Evolutionary conservation across 2,888 invertebrate genomes (phyloP), one percentile per base, ranked within the genome.

Genomic region (Myopa testacea): DNA sequence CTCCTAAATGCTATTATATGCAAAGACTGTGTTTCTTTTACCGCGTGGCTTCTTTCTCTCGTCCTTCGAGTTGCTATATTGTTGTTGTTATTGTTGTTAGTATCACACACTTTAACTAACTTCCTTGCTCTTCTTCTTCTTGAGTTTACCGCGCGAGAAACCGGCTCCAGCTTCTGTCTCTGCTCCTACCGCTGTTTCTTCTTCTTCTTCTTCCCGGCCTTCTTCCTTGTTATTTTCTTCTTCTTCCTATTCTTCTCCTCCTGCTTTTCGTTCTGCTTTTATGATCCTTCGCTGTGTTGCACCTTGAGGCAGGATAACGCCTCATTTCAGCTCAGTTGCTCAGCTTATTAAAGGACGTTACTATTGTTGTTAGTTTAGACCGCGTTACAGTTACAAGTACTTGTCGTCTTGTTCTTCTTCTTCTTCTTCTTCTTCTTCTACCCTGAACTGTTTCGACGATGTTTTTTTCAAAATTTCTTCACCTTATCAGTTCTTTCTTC

Each of bases 351-450:
- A 45, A 45, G 45, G 45, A 45, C 45, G 45, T 45, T 45, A 3
- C 45, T 45, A 14, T 26, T 12, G 12, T 12, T 69, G 26, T 68
- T 45, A 19, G 10, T 69, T 19, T 45, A 45, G 50, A 86, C 45
- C 85, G 86, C 87, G 87, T 87, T 87, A 87, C 87, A 86, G 82
- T 84, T 85, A 84, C 86, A 85, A 85, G 86, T 87, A 82, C 80
- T 81, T 82, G 58, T 70, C 26, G 74, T 37, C 60, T 76, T 60
- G 65, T 67, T 45, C 73, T 37, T 37, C 58, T 52, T 58, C 38
- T 72, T 72, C 63, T 6, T 58, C 62, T 77, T 58, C 4, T 70
- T 63, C 12, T 65, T 62, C 34, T 19, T 37, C 16, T 40, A 50
- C 7, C n/a, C 40, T 65, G 55, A 78, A 58, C 52, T 62, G 77